Conservation (phyloP, 2,113 vertebrate genomes). For the Engraulis encrasicolus region DNA sequence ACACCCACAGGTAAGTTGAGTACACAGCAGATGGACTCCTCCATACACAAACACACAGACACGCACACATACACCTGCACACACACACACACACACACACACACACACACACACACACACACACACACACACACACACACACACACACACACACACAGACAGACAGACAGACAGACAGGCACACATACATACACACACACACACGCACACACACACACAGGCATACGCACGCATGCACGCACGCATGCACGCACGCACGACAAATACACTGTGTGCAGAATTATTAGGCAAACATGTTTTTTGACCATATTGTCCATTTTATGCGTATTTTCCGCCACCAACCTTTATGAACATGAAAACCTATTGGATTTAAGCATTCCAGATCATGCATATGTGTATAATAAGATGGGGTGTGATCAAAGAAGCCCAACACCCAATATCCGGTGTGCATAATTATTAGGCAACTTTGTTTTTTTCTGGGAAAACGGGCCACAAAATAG, state of each 20-base stretch:
- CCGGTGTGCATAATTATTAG: too few relatives aligned
- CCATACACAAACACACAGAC: background rate
- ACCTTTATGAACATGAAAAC: too few relatives aligned
- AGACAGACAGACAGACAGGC: background rate
- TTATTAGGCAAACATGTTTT: too few relatives aligned
- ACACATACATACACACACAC: background rate
- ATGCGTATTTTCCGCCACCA: too few relatives aligned
- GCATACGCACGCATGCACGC: background rate
- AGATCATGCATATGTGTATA: too few relatives aligned
- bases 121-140: background rate
- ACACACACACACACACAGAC: background rate
- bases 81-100: background rate
- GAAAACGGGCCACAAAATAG: too few relatives aligned
- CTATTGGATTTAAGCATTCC: too few relatives aligned
- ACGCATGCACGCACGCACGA: background rate
- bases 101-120: background rate
- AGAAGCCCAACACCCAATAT: too few relatives aligned
- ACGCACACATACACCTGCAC: background rate
- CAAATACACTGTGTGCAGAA: too few relatives aligned
- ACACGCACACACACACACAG: background rate
- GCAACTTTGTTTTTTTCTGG: too few relatives aligned
- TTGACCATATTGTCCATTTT: too few relatives aligned
- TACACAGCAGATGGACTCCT: background rate
- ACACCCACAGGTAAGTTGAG: constrained; percentile 9
- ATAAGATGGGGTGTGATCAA: too few relatives aligned